A percentile compares a stretch with the other conserved stretches of the same genome.
phyloP scores from a whole-genome alignment of 1,140 invertebrate genomes.

The Zaprionus davidi region DNA sequence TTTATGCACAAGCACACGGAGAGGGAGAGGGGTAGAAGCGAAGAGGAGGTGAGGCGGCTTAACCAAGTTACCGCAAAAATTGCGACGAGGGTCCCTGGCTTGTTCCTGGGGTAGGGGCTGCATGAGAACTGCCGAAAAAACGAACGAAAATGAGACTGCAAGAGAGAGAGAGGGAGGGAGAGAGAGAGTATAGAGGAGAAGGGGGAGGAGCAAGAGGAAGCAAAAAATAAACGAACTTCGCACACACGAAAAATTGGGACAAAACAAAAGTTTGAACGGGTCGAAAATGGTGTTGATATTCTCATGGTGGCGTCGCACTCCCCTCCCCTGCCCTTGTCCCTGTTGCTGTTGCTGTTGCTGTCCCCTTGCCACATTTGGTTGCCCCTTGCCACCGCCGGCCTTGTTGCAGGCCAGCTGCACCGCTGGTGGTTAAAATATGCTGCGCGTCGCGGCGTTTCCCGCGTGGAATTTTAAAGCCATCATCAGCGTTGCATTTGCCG shows the following conservation, averaged over 20 bases:
- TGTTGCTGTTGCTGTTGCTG: no score
- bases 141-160: not conserved
- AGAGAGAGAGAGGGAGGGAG: constrained; percentile 10
- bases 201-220: constrained; percentile 20
- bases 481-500: constrained; percentile 60
- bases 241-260: constrained; percentile 65
- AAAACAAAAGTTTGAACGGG: constrained; percentile 62
- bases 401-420: constrained; percentile 24
- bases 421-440: constrained; percentile 56
- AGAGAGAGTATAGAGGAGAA: not conserved
- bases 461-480: constrained; percentile 61
- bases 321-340: not conserved
- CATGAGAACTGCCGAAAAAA: constrained; percentile 10
- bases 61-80: constrained; percentile 62
- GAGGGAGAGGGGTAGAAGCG: not conserved
- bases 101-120: not conserved
- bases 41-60: constrained; percentile 28
- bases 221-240: constrained; percentile 43
- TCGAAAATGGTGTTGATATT: constrained; percentile 69
- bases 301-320: constrained; percentile 48
- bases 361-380: not conserved
- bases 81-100: constrained; percentile 47
- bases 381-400: constrained; percentile 12
- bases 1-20: constrained; percentile 37
- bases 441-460: constrained; percentile 57